phyloP scores from a whole-genome alignment of 2,113 vertebrate genomes.

The Hemibagrus wyckioides region DNA sequence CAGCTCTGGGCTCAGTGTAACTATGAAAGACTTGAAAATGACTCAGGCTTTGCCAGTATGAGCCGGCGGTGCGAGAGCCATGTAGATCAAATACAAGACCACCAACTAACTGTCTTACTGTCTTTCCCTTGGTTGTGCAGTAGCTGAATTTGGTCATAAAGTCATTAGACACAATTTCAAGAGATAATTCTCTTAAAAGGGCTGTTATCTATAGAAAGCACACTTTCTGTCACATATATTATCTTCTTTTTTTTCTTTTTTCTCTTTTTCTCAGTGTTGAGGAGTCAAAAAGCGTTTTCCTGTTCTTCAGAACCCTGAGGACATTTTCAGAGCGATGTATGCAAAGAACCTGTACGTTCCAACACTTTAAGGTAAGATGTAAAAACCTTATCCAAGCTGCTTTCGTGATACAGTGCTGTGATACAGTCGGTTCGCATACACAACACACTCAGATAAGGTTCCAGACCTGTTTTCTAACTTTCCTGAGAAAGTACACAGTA shows the following conservation, averaged over 20 bases:
- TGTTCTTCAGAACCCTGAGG: constrained; percentile 83
- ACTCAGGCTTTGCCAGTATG: constrained; percentile 46
- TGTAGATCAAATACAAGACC: constrained; percentile 42
- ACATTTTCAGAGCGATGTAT: constrained; percentile 78
- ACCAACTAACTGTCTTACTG: constrained; percentile 23
- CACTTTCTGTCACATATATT: background rate
- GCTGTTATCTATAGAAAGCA: background rate
- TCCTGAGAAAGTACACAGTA: background rate
- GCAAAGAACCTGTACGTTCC: constrained; percentile 77
- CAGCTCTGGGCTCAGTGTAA: constrained; percentile 62
- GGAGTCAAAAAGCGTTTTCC: constrained; percentile 73
- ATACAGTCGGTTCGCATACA: background rate
- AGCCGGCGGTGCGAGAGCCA: constrained; percentile 9
- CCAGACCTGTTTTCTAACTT: background rate
- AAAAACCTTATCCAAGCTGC: background rate
- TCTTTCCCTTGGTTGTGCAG: background rate
- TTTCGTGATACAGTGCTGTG: background rate
- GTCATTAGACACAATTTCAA: background rate
- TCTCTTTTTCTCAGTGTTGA: constrained; percentile 73
- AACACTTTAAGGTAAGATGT: constrained; percentile 85
- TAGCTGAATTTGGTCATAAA: background rate
- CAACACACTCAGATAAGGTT: constrained; percentile 6
- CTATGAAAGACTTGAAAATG: constrained; percentile 62
- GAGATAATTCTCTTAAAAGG: background rate
- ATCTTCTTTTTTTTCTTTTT: too few relatives aligned